Base-by-base conservation (phyloP, 2,113 vertebrate genomes). In the Rutilus rutilus region DNA sequence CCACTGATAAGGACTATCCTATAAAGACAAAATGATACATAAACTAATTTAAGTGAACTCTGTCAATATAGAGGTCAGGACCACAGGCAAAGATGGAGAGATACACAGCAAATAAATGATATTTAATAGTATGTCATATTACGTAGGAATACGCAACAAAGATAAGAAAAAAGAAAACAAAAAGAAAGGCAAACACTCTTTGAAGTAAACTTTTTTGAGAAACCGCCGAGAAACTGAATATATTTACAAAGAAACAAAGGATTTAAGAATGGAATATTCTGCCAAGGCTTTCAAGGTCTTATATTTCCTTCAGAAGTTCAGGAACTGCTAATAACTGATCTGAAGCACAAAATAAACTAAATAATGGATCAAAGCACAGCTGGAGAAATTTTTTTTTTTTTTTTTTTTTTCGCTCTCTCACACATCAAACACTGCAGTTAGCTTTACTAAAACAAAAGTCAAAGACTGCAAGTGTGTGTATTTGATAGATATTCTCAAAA, bases 1-100 rank as follows among this genome's bases (percentile, higher is more conserved):
- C 97, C 97, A 96, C 98, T 99, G 97, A 99, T 96, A 95, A 99
- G 97, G 96, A 99, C 98, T 97, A 99, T 98, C 98, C 98, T 99
- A 96, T 92, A 95, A 97, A 97, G 96, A 96, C 90, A 96, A 93
- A 95, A 86, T 94, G 90, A 89, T 91, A 93, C 92, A 96, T 90
- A 91, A 89, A 92, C 94, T 94, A 94, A 94, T 94, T 95, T 95
- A 94, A 92, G 92, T 90, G 88, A 93, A 85, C 90, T 92, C 88
- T 84, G 87, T 57, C 78, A 89, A 42, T 84, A 33, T n/a, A 81
- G 79, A 80, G 73, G 57, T 65, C 83, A 90, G 89, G 89, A 86
- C 91, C 90, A 91, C 87, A 92, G 82, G 84, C 89, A 85, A 83
- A 91, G 88, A 78, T 92, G 92, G 88, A 91, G 86, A 89, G 71